Conservation (phyloP, 1,140 invertebrate genomes). For the Calliphora vicina region DNA sequence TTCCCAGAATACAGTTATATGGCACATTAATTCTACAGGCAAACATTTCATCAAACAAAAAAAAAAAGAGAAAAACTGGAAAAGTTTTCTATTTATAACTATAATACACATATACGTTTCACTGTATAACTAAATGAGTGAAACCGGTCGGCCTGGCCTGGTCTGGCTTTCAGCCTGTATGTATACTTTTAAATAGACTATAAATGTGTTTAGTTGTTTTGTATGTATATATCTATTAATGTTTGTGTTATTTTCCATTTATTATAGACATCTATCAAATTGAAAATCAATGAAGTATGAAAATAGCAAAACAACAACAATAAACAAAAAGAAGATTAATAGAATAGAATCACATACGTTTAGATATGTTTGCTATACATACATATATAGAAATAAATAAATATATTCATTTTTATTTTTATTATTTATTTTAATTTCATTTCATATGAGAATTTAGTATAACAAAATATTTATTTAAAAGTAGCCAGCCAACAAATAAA, state of each 20-base stretch:
- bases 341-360: no score
- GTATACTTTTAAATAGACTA: no score
- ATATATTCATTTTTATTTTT: neutral
- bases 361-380: no score
- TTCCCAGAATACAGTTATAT: conserved; percentile 8
- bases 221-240: neutral
- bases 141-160: no score
- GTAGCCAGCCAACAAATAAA: conserved; percentile 54
- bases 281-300: conserved; percentile 63
- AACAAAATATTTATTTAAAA: conserved; percentile 46
- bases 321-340: conserved; percentile 18
- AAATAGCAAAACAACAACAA: conserved; percentile 45
- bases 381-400: conserved; percentile 22
- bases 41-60: neutral
- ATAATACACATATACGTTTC: neutral
- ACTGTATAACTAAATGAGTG: neutral
- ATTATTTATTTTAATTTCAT: conserved; percentile 4
- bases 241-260: conserved; percentile 42
- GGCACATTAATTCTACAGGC: conserved; percentile 8
- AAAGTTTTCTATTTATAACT: neutral
- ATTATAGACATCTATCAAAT: conserved; percentile 63
- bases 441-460: conserved; percentile 32
- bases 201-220: neutral
- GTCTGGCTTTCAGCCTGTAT: neutral
- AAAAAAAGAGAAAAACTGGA: neutral